Evolutionary conservation across 2,888 invertebrate genomes (phyloP), one percentile per base, ranked within the genome.

Genomic region (Chaetogeoica ovagalla): DNA sequence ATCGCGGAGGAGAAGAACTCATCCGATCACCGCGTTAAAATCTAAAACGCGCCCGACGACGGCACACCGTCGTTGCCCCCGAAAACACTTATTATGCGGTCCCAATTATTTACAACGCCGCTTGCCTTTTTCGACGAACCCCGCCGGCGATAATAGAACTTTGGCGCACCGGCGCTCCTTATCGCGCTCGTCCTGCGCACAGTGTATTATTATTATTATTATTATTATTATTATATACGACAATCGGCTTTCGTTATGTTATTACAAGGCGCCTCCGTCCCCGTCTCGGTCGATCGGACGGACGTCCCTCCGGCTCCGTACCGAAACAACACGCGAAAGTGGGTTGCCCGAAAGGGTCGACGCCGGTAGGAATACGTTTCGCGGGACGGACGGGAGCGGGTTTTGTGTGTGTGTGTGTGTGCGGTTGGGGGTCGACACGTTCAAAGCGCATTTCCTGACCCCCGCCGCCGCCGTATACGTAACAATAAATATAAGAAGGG

Each of bases 181-280:
- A 77, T 77, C 77, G 74, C 39, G 6, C n/a, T n/a, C 30, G 65
- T 37, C 55, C 37, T 23, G 15, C 9, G 6, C 7, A 17, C 23
- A 48, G 76, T 60, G 60, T 52, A 62, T 69, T 69, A 69, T 30
- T 30, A 30, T 30, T 30, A 30, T 30, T 30, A 30, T 30, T 30
- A 30, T 30, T 30, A 30, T 30, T 30, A 30, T 30, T 30, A 30
- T 30, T 30, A 30, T 30, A 30, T 30, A 30, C 30, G 30, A 30
- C 76, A 77, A 77, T 77, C 76, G 76, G 69, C 68, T 60, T 69
- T 69, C 63, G 76, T 69, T 60, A 62, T 48, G 37, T 68, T 39
- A 65, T 59, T 75, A 57, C 52, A 43, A 30, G 30, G 30, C 30
- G 1, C 30, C 30, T 30, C 11, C 70, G 39, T n/a, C 39, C 39